phyloP scores from a whole-genome alignment of 35 echinoderm and acorn worm genomes.

The Acanthaster planci region DNA sequence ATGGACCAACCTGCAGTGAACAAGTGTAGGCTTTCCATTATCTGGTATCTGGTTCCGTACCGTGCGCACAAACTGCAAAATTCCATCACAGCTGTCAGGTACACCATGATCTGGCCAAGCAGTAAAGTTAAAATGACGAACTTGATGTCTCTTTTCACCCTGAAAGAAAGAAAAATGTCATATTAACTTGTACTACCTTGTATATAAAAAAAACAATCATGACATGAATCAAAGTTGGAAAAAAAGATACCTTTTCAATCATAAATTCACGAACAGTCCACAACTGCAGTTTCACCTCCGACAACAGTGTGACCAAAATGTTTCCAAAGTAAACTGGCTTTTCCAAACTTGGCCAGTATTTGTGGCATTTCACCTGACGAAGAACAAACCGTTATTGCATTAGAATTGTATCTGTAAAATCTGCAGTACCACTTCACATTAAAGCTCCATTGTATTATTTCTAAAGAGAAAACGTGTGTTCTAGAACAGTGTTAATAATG shows the following conservation, averaged over 20 bases:
- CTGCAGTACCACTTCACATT: no score
- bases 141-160: constrained; percentile 50
- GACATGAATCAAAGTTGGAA: neutral
- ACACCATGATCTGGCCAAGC: constrained; percentile 97
- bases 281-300: constrained; percentile 13
- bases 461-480: no score
- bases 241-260: constrained; percentile 51
- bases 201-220: neutral
- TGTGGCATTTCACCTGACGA: constrained; percentile 88
- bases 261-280: constrained; percentile 72
- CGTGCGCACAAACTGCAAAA: constrained; percentile 68
- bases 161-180: constrained; percentile 32
- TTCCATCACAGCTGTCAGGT: constrained; percentile 41
- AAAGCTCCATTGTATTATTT: no score
- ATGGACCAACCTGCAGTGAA: constrained; percentile 85
- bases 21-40: constrained; percentile 54
- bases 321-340: constrained; percentile 64
- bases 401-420: no score
- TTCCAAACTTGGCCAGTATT: constrained; percentile 80
- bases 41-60: constrained; percentile 56
- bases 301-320: constrained; percentile 32
- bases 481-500: no score
- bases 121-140: constrained; percentile 78
- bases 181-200: neutral
- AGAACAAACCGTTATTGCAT: neutral